Conservation (phyloP, 2,797 vertebrate genomes). For the Borostomias antarcticus region DNA sequence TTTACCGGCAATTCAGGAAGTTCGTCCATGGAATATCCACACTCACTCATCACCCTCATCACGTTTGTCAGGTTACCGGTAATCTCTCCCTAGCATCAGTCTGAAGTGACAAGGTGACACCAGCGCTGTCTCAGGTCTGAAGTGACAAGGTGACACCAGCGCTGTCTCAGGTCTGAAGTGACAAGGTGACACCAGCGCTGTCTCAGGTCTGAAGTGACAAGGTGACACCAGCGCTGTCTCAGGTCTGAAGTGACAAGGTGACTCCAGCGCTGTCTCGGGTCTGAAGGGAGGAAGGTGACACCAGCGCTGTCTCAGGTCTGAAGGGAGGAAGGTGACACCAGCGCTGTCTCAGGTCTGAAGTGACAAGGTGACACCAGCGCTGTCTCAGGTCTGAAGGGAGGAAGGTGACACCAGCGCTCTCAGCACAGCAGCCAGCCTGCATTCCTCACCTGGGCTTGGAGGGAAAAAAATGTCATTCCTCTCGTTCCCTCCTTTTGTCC, state of each 20-base stretch:
- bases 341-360: background rate
- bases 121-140: background rate
- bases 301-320: background rate
- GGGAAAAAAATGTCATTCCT: slow-evolving; percentile 57
- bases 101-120: slow-evolving; percentile 1
- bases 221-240: background rate
- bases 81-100: background rate
- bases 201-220: background rate
- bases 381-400: background rate
- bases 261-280: background rate
- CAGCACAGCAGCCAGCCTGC: slow-evolving; percentile 5
- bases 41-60: too few species aligned
- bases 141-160: slow-evolving; percentile 8
- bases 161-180: background rate
- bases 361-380: slow-evolving; percentile 13
- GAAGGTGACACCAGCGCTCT: slow-evolving; percentile 7
- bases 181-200: slow-evolving; percentile 10
- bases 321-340: slow-evolving; percentile 5
- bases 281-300: slow-evolving; percentile 3
- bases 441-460: slow-evolving; percentile 48
- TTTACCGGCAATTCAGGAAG: too few species aligned
- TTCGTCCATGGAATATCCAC: too few species aligned
- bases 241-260: background rate
- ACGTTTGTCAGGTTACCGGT: background rate
- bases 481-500: slow-evolving; percentile 57